Evolutionary conservation across 64 coral and sea anemone species (phyloP).

Genomic region (Orbicella faveolata): DNA sequence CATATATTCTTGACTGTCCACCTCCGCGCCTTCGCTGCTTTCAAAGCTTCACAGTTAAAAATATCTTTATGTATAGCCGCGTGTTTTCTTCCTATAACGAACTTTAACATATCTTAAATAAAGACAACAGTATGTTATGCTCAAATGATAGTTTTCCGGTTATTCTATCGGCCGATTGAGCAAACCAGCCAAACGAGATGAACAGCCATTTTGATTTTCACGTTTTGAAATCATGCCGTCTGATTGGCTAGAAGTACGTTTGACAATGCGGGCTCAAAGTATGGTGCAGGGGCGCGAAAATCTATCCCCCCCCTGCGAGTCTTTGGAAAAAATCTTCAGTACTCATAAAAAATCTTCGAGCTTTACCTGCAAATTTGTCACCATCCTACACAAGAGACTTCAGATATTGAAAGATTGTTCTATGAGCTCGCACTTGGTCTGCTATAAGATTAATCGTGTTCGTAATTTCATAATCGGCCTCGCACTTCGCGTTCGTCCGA

Average conservation of each 20-base stretch:
- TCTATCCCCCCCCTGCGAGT: no score
- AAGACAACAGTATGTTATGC: background rate
- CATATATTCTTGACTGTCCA: background rate
- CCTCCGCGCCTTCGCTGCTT: background rate
- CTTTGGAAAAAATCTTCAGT: no score
- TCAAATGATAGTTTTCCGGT: background rate
- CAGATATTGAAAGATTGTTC: no score
- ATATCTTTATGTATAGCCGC: background rate
- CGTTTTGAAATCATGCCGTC: constrained; percentile 11
- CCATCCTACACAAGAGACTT: no score
- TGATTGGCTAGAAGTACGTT: constrained; percentile 55
- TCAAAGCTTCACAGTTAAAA: background rate
- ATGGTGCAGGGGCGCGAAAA: no score
- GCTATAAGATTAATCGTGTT: no score
- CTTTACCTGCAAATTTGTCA: no score
- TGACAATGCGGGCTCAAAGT: constrained; percentile 18
- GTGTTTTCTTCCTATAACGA: background rate
- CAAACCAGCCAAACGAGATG: constrained; percentile 14
- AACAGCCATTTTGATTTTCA: constrained; percentile 71
- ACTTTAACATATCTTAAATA: background rate
- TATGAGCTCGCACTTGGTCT: no score
- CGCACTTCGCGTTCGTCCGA: no score
- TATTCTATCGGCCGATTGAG: background rate
- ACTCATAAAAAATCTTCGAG: no score
- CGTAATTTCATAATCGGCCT: no score